Percentiles rank a stretch among this genome's conserved stretches.
Evolutionary conservation across 2,888 invertebrate genomes (phyloP).

Genomic region (Holacanthella duospinosa): DNA sequence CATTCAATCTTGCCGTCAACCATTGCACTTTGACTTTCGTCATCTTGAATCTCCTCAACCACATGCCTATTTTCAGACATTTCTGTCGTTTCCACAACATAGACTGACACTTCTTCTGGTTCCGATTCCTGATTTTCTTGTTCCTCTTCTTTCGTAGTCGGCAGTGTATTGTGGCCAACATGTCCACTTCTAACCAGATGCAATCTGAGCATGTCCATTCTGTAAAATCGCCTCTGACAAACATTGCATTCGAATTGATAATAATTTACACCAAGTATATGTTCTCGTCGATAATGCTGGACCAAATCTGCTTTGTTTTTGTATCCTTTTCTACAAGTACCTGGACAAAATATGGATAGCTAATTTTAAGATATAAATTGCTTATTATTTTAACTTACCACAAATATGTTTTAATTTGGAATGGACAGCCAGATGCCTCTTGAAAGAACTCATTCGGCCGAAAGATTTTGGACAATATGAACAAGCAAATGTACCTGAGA

Average conservation of each 20-base stretch:
- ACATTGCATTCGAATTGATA: neutral
- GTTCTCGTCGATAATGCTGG: neutral
- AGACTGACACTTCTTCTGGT: no score
- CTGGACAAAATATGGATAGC: neutral
- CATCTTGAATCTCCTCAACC: no score
- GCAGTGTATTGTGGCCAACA: no score
- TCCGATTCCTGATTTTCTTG: no score
- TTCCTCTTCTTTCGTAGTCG: no score
- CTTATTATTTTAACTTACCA: neutral
- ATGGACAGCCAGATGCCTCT: neutral
- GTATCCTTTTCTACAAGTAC: neutral
- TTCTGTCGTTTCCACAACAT: no score
- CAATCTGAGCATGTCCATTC: neutral
- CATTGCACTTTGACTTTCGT: no score
- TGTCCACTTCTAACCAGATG: slow-evolving; percentile 7
- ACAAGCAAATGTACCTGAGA: neutral
- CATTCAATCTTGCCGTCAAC: neutral
- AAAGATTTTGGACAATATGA: neutral
- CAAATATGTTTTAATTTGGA: neutral
- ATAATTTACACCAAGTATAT: neutral
- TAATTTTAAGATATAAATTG: neutral
- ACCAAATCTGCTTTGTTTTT: neutral
- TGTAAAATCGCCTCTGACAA: neutral
- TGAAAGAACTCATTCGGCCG: neutral
- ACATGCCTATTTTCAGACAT: no score